Conservation (phyloP, 1,140 invertebrate genomes). For the Drosophila erecta region DNA sequence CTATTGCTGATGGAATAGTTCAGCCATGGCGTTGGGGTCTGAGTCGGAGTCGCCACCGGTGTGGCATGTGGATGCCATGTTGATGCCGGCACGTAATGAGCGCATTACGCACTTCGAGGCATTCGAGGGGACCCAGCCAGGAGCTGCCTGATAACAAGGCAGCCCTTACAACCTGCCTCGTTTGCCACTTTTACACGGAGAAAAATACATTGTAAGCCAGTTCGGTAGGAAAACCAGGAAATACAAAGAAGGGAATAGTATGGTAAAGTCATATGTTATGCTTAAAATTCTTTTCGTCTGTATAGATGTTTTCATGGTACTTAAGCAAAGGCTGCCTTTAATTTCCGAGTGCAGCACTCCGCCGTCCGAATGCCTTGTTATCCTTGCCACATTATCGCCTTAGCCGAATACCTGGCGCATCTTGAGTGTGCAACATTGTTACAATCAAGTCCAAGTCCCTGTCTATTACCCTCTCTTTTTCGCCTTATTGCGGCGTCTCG, state of each 20-base stretch:
- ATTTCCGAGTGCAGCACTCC: slow-evolving; percentile 2
- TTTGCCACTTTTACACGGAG: slow-evolving; percentile 4
- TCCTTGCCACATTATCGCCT: slow-evolving; percentile 82
- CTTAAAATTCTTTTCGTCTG: too few relatives aligned
- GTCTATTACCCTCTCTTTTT: slow-evolving; percentile 41
- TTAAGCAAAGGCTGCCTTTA: too few relatives aligned
- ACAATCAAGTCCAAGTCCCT: slow-evolving; percentile 61
- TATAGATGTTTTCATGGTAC: too few relatives aligned
- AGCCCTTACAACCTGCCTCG: slow-evolving; percentile 13
- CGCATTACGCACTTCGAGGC: slow-evolving; percentile 70
- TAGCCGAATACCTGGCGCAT: slow-evolving; percentile 73
- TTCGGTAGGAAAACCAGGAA: too few relatives aligned
- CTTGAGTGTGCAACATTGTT: slow-evolving; percentile 77
- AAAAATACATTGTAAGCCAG: slow-evolving; percentile 2
- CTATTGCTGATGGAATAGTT: slow-evolving; percentile 25
- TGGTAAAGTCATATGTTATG: too few relatives aligned
- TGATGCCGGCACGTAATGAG: slow-evolving; percentile 79
- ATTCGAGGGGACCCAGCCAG: slow-evolving; percentile 2
- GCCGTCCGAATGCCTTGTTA: slow-evolving; percentile 61
- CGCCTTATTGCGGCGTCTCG: slow-evolving; percentile 19
- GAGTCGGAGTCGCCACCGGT: slow-evolving; percentile 36
- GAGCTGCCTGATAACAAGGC: slow-evolving; percentile 63
- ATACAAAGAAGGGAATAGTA: too few relatives aligned
- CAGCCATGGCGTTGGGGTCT: slow-evolving; percentile 11
- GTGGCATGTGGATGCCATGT: slow-evolving; percentile 57